Base-by-base conservation (phyloP, 2,888 invertebrate species). In the Isotomurus palustris region DNA sequence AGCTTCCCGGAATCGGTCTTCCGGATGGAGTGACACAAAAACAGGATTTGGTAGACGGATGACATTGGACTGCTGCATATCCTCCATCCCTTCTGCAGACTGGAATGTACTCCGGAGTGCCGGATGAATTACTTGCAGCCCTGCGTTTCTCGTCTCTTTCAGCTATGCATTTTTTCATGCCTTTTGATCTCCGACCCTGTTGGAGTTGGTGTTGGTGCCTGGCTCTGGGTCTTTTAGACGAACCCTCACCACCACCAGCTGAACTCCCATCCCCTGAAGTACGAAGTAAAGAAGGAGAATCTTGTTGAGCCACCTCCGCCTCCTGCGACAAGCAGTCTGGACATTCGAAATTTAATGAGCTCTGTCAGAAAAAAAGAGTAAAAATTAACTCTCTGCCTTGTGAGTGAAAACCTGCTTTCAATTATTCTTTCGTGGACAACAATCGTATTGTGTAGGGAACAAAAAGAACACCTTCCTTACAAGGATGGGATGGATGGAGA, bases 11-110 rank as follows among this genome's bases (percentile, higher is more conserved):
- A 52, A 93, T 80, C 1, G 90, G 91, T 68, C 74, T 83, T 38
- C 94, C 94, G 68, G 85, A 83, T 14, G 84, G 83, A 1, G 88
- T 88, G 60, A 91, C 92, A 75, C 94, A 95, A 92, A 92, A 93
- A 78, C 93, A 94, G 73, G 82, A 83, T 53, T 81, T 81, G 2
- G 88, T 85, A 54, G 84, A 84, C 5, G 80, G 78, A 72, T 88
- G 84, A 53, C 65, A 94, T 77, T 94, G 94, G 58, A 90, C 84
- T 10, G 88, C 83, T 1, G 88, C 85, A 75, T 87, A 94, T 2
- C 83, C 84, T 17, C 94, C 93, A 74, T 92, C 91, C 2, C 81
- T 79, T 53, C 87, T 83, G 75, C 94, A 94, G 45, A 82, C 82
- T 2, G 92, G 91, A 61, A 86, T 82, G 73, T 66, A 70, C 35